Conservation (phyloP, 2,888 invertebrate species). For the Minunthozetes semirufus region DNA sequence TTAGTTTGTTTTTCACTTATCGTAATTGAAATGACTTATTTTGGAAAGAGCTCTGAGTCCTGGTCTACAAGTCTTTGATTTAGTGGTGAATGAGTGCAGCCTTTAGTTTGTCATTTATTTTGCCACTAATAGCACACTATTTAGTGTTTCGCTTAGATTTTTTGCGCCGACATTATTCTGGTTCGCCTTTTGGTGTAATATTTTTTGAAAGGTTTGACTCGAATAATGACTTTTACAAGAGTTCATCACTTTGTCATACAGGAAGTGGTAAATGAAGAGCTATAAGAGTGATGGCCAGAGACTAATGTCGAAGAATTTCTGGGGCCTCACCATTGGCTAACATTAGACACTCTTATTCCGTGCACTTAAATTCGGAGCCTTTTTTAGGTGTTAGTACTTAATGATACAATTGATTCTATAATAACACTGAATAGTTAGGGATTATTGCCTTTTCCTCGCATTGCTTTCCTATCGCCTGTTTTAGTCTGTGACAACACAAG, state of each 20-base stretch:
- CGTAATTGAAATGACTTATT: no score
- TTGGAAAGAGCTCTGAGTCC: not conserved
- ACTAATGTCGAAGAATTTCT: not conserved
- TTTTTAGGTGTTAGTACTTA: not conserved
- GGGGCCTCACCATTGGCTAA: no score
- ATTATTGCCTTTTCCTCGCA: not conserved
- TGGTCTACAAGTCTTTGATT: not conserved
- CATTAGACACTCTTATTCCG: no score
- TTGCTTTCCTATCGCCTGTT: no score
- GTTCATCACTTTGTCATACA: conserved; percentile 2
- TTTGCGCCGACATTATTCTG: no score
- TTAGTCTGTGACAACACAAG: no score
- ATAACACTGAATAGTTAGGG: conserved; percentile 7
- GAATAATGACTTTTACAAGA: conserved; percentile 5
- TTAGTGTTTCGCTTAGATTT: no score
- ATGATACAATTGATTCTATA: not conserved
- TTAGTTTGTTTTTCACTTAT: no score
- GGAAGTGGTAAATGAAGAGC: not conserved
- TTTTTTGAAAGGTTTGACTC: not conserved
- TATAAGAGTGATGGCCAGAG: not conserved
- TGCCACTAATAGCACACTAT: not conserved
- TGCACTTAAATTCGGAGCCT: not conserved
- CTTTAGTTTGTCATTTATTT: not conserved
- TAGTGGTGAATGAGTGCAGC: not conserved
- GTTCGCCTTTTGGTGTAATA: not conserved